Base-by-base conservation (phyloP, 2,113 vertebrate species). In the Gila orcuttii region DNA sequence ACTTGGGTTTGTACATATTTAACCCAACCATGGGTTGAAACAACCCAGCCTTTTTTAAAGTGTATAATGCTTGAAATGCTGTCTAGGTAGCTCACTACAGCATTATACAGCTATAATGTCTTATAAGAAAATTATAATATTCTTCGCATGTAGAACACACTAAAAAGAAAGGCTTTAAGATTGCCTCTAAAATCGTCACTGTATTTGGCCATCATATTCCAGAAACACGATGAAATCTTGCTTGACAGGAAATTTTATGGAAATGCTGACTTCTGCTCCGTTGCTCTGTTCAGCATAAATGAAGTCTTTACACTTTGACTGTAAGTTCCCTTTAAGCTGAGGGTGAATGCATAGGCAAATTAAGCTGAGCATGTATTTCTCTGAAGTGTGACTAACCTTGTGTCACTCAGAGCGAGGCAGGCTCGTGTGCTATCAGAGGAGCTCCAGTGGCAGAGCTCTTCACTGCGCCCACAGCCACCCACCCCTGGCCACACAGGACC, bases 341-440 rank as follows among this genome's bases (percentile, higher is more conserved):
- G 55, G 78, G 55, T 52, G 78, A 81, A 82, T 64, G 79, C 68
- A 82, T 81, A 75, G 83, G 83, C 73, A 87, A 87, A 87, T 87
- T 84, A 85, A 74, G 86, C 86, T 85, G 78, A 87, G 83, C 83
- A 71, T 85, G 86, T 85, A 87, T 74, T 87, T 81, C 86, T 82
- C 66, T 85, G 83, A 87, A 85, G 83, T 87, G 86, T 87, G 86
- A 85, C 86, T 87, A 87, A 87, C 79, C 78, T 23, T 33, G 59
- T 82, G 83, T 76, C 83, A 85, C 57, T 75, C 42, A 73, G 64
- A 68, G 55, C 21, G 39, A 80, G 50, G 42, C 66, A 86, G 69
- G 42, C 39, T 64, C 12, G 83, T 47, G 73, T 62, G 55, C 80
- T 82, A 82, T 82, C 80, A 77, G 69, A 60, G 33, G 36, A 25